Evolutionary conservation across 2,888 invertebrate species (phyloP).

Genomic region (Drosophila sordidula): DNA sequence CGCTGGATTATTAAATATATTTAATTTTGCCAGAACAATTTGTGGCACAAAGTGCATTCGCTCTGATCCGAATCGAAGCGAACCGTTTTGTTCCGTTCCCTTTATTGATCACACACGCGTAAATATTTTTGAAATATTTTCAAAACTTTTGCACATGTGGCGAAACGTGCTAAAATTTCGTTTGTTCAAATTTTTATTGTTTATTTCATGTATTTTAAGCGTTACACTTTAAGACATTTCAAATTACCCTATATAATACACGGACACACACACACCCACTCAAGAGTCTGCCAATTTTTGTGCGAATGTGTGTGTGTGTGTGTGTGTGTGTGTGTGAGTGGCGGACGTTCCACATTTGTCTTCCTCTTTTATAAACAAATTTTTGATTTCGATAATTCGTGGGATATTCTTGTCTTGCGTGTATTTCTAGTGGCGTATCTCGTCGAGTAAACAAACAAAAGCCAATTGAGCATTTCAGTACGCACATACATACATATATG

Average conservation of each 20-base stretch:
- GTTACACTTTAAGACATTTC: constrained; percentile 72
- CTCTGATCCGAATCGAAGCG: background rate
- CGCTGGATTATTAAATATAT: constrained; percentile 37
- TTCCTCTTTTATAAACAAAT: constrained; percentile 79
- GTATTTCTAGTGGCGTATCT: constrained; percentile 73
- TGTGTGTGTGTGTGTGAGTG: constrained; percentile 31
- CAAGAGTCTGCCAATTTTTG: background rate
- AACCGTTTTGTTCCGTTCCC: constrained; percentile 30
- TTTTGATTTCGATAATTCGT: constrained; percentile 70
- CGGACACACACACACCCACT: constrained; percentile 13
- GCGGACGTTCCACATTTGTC: constrained; percentile 78
- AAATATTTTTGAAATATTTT: constrained; percentile 50
- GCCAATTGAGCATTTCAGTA: constrained; percentile 67
- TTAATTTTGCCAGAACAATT: constrained; percentile 8
- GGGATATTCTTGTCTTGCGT: constrained; percentile 72
- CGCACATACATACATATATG: constrained; percentile 13
- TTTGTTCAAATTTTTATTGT: constrained; percentile 67
- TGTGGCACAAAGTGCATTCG: constrained; percentile 61
- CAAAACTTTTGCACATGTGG: constrained; percentile 77
- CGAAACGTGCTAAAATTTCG: constrained; percentile 73
- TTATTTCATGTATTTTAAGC: constrained; percentile 75
- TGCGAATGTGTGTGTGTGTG: constrained; percentile 3
- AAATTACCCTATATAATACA: constrained; percentile 29
- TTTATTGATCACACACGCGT: constrained; percentile 58
- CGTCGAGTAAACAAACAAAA: constrained; percentile 73